Evolutionary conservation across 2,113 vertebrate species (phyloP), one percentile per base, ranked within the genome.

Genomic region (Archilochus colubris): DNA sequence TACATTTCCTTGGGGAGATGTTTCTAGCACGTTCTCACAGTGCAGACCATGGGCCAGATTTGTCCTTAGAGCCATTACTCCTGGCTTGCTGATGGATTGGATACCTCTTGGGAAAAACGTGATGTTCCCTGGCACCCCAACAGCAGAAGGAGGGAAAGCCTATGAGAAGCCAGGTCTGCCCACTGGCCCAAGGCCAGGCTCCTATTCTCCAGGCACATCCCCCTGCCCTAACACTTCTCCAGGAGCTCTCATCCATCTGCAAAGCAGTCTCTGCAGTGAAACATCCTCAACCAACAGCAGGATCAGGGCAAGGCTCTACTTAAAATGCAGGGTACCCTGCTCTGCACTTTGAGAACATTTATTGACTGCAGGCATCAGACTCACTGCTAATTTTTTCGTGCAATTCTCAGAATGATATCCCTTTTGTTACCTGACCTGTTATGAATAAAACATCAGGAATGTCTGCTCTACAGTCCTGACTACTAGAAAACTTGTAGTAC

Each of bases 81-180:
- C 3, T 10, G 53, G 24, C 38, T 59, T 25, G 46, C 16, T 22
- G 46, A 28, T 15, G 36, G 33, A 75, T 12, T 0, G 1, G 1
- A 0, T 31, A 6, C 10, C 61, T 73, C 28, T 5, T 11, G 16
- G 23, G 36, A 20, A 40, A 30, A 81, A 66, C 1, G 1, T 3
- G 6, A 51, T 12, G 38, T 14, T 73, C 40, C 20, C 17, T 9
- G 30, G 20, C 30, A 69, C 6, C 1, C 0, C 50, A 7, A 0
- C 0, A 1, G 28, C 36, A 44, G 30, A 30, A 9, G 24, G 5
- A 51, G 8, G 24, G 17, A 14, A 4, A 10, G 7, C 0, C 27
- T n/a, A 10, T 3, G 0, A 0, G 11, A n/a, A 23, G 16, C 23
- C 55, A 25, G 13, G 19, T 40, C 6, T 25, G 9, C 40, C 40